Conservation (phyloP, 2,888 invertebrate genomes). For the Aleiodes testaceus region DNA sequence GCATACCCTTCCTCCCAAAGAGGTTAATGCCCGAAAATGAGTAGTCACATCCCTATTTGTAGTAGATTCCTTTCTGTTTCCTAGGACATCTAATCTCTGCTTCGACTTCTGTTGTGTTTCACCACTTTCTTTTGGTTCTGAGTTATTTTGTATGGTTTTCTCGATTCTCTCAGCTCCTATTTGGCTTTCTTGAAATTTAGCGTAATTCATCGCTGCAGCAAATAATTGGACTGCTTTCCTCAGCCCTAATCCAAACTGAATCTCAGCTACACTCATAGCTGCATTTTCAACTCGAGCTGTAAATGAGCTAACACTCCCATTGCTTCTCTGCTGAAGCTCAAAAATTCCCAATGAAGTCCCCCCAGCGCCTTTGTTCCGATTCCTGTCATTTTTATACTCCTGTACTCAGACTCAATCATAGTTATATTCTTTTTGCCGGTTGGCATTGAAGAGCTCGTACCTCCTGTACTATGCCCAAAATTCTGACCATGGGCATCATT, state of each 20-base stretch:
- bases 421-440: no score
- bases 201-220: not conserved
- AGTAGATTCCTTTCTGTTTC: not conserved
- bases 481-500: no score
- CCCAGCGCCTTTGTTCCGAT: no score
- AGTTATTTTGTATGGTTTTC: not conserved
- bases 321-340: not conserved
- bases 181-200: not conserved
- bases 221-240: not conserved
- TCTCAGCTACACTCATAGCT: not conserved
- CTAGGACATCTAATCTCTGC: not conserved
- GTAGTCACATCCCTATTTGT: not conserved
- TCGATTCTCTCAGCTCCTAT: not conserved
- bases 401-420: not conserved
- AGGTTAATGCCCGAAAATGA: not conserved
- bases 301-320: conserved; percentile 3
- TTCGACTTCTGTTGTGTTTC: not conserved
- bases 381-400: conserved; percentile 8
- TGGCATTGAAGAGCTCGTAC: no score
- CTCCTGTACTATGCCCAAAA: no score
- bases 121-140: not conserved
- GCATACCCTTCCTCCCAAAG: not conserved
- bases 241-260: not conserved
- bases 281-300: not conserved
- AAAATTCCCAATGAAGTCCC: not conserved